Base-by-base conservation (phyloP, 2,888 invertebrate species). In the Morpho achilles region DNA sequence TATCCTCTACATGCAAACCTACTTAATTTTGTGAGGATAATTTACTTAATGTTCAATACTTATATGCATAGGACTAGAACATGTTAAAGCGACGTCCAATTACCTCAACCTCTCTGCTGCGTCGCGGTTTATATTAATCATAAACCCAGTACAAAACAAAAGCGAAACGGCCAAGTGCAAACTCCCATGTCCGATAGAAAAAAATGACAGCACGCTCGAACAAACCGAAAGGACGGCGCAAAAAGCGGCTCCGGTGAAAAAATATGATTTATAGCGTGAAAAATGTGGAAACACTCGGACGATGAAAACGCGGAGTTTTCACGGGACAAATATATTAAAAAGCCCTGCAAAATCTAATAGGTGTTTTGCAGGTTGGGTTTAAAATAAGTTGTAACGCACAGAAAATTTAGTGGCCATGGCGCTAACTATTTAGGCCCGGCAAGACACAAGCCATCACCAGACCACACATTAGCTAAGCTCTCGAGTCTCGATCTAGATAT, bases 211-310 rank as follows among this genome's bases (percentile, higher is more conserved):
- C 78, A 83, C 85, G 83, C 86, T 79, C 82, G 80, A 80, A 78
- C 82, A 78, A 82, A 85, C 86, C 85, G 80, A 88, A 84, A 86
- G 88, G 86, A 87, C 84, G 82, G 79, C 76, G 82, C 82, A 88
- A 89, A 90, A 90, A 89, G 82, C 83, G 82, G 82, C 81, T 81
- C 84, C 86, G 84, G 85, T 87, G 88, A 89, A 91, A 91, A 91
- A 91, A 90, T 87, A 88, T 91, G 91, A 91, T 91, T 90, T 90
- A 91, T 86, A 67, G 80, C 84, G 81, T 87, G 90, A 91, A 91
- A 91, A 90, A 91, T 91, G 90, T 88, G 87, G 84, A 89, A 89
- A 87, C 86, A 88, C 87, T 84, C 87, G 80, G 74, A 75, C 70
- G 84, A 83, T 83, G 87, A 87, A 87, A 87, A 83, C 88, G 82